A percentile compares a stretch with the other conserved stretches of the same genome.
Evolutionary conservation across 2,113 vertebrate species (phyloP).

Genomic region (Leptosomus discolor): DNA sequence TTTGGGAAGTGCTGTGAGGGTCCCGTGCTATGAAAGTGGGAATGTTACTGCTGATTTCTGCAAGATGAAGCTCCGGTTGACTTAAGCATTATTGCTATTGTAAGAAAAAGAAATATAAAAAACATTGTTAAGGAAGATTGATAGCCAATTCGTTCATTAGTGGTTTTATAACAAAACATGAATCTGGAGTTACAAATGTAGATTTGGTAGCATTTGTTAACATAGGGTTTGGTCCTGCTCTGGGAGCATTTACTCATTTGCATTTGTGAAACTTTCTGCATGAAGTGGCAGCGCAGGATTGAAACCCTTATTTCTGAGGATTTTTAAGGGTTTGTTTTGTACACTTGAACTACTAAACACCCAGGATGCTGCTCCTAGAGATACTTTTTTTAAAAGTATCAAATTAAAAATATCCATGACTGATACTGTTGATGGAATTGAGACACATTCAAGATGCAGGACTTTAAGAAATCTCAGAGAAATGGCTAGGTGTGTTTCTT

Average conservation of each 20-base stretch:
- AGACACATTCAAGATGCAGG: not conserved
- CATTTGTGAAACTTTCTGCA: not conserved
- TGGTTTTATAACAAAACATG: not conserved
- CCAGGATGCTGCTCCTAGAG: not conserved
- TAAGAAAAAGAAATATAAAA: not conserved
- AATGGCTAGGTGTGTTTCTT: not conserved
- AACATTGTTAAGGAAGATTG: not conserved
- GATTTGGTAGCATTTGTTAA: not conserved
- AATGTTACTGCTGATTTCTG: not conserved
- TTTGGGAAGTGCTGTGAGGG: not conserved
- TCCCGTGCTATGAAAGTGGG: not conserved
- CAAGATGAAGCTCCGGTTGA: not conserved
- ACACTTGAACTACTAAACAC: not conserved
- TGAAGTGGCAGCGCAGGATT: not conserved
- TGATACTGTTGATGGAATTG: not conserved
- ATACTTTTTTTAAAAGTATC: not conserved
- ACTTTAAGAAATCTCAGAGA: not conserved
- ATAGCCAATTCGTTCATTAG: not conserved
- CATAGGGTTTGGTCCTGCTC: not conserved
- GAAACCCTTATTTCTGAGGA: not conserved
- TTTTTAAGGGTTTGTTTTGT: not conserved
- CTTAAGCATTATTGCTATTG: not conserved
- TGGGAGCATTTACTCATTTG: not conserved
- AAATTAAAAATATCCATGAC: not conserved
- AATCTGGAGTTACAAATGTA: not conserved